These are phyloP conservation scores for Lota lota DNA, from an alignment of 2,113 vertebrate genomes.

Conservation along the genomic window DNA sequence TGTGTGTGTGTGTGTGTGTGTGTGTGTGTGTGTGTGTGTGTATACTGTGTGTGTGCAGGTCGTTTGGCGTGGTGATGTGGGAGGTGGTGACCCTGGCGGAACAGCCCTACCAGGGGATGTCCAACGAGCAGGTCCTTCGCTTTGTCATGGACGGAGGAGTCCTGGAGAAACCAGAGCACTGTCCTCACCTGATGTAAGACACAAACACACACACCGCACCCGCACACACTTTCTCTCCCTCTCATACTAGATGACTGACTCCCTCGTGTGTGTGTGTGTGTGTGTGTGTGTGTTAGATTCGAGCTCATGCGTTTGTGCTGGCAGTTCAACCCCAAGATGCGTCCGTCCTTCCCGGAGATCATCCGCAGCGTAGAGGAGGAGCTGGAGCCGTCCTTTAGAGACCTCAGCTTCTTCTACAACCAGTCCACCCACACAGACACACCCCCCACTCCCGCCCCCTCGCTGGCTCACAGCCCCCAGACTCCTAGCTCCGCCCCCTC, in stretches of 20 bases:
- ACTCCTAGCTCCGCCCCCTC: constrained; percentile 44
- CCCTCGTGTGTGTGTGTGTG: too few relatives aligned
- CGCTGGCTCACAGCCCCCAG: constrained; percentile 11
- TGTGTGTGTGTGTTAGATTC: constrained; percentile 72
- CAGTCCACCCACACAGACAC: constrained; percentile 79
- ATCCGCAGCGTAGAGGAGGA: constrained; percentile 93
- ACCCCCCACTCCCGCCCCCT: constrained; percentile 31
- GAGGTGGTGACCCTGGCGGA: constrained; percentile 93
- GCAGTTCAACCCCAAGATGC: constrained; percentile 98
- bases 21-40: not conserved
- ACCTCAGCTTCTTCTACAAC: constrained; percentile 96
- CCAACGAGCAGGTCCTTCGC: constrained; percentile 96
- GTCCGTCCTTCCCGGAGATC: constrained; percentile 93
- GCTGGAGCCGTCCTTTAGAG: constrained; percentile 85
- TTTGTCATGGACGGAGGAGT: constrained; percentile 98
- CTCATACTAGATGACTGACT: too few relatives aligned
- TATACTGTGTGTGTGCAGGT: constrained; percentile 72
- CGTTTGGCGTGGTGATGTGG: constrained; percentile 96
- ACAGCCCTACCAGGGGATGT: constrained; percentile 97
- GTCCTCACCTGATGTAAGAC: constrained; percentile 93
- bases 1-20: too few relatives aligned
- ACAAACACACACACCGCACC: not conserved
- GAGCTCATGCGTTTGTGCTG: constrained; percentile 98
- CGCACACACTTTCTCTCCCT: too few relatives aligned
- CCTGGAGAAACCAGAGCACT: constrained; percentile 95